phyloP scores from a whole-genome alignment of 2,888 invertebrate genomes.

The Diadegma fenestrale region DNA sequence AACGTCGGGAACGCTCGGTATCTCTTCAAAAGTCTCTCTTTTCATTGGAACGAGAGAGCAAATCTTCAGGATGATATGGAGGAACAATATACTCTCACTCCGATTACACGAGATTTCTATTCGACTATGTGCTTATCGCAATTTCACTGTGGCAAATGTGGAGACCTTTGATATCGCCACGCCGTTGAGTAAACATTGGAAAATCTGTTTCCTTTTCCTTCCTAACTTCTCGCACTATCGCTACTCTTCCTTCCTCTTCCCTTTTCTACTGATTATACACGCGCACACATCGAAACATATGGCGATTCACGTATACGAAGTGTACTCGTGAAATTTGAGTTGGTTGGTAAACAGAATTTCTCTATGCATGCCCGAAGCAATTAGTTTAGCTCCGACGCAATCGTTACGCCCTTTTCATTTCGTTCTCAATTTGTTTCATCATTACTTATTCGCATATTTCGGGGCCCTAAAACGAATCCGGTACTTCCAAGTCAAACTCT shows the following conservation, averaged over 20 bases:
- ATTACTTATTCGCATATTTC: constrained; percentile 19
- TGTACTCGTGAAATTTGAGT: background rate
- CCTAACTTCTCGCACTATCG: constrained; percentile 46
- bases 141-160: constrained; percentile 50
- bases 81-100: constrained; percentile 35
- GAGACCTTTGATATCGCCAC: constrained; percentile 52
- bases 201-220: constrained; percentile 47
- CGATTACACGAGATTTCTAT: constrained; percentile 54
- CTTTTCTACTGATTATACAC: background rate
- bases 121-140: constrained; percentile 51
- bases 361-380: constrained; percentile 32
- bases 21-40: constrained; percentile 34
- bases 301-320: background rate
- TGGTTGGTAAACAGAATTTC: constrained; percentile 24
- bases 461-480: constrained; percentile 5
- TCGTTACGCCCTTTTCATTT: background rate
- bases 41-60: constrained; percentile 32
- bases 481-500: background rate
- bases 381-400: constrained; percentile 45
- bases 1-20: constrained; percentile 19
- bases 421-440: constrained; percentile 15
- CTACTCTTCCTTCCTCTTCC: constrained; percentile 18
- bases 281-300: background rate
- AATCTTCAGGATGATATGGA: constrained; percentile 22
- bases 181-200: constrained; percentile 61